A percentile compares a stretch with the other conserved stretches of the same genome.
Conservation (phyloP, 2,888 invertebrate species). For the Agapetus fuscipes region DNA sequence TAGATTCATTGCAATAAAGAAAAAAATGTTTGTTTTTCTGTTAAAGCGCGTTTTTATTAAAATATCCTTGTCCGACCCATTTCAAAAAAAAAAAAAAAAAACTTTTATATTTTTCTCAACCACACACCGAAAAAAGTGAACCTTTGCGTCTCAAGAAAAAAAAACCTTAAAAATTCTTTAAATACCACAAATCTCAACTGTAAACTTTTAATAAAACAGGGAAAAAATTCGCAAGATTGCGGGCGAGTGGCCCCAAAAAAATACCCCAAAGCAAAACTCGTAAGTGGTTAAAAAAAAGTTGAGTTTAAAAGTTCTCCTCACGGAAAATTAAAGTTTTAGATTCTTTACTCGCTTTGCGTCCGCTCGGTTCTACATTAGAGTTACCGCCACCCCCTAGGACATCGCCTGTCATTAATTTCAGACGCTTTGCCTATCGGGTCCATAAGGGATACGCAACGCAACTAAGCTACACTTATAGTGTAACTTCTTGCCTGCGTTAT, state of each 20-base stretch:
- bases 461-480: no score
- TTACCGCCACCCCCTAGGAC: conserved; percentile 6
- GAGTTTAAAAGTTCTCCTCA: conserved; percentile 17
- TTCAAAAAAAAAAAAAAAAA: no score
- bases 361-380: conserved; percentile 12
- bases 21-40: no score
- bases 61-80: no score
- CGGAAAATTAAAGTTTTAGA: conserved; percentile 20
- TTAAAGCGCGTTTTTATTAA: no score
- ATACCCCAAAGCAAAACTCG: conserved; percentile 12
- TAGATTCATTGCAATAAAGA: no score
- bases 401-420: conserved; percentile 16
- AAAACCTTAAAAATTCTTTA: conserved; percentile 2
- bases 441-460: no score
- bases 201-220: conserved; percentile 11
- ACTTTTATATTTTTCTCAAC: no score
- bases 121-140: no score
- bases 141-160: no score
- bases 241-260: conserved; percentile 8
- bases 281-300: conserved; percentile 18
- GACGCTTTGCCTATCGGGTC: no score
- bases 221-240: conserved; percentile 10
- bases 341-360: conserved; percentile 17
- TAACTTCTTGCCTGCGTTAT: no score
- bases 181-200: conserved; percentile 5